Conservation (phyloP, 2,113 vertebrate species). For the Poeciliopsis prolifica region DNA sequence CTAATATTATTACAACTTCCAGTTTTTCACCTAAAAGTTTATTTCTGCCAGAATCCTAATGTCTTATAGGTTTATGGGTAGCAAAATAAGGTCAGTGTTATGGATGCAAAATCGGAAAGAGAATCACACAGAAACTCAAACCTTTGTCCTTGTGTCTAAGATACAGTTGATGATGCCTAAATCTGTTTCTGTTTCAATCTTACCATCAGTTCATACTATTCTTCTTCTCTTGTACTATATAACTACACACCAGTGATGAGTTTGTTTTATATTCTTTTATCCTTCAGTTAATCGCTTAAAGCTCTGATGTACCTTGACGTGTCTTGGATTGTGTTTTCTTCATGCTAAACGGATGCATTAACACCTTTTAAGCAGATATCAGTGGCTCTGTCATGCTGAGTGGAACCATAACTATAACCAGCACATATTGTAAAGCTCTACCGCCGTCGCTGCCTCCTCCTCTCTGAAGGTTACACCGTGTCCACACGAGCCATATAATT, state of each 20-base stretch:
- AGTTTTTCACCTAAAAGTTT: too few relatives aligned
- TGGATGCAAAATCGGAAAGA: too few relatives aligned
- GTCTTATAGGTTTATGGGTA: too few relatives aligned
- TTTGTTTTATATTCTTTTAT: not conserved
- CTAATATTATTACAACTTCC: too few relatives aligned
- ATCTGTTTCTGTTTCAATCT: not conserved
- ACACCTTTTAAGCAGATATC: conserved; percentile 46
- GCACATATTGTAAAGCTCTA: conserved; percentile 52
- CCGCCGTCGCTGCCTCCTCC: conserved; percentile 30
- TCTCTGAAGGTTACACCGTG: conserved; percentile 59
- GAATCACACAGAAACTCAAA: not conserved
- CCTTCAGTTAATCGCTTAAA: not conserved
- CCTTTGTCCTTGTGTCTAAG: not conserved
- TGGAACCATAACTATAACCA: conserved; percentile 41
- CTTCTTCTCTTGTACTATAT: not conserved
- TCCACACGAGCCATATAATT: conserved; percentile 43
- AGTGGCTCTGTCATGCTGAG: conserved; percentile 35
- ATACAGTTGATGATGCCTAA: not conserved
- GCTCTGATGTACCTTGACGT: conserved; percentile 4
- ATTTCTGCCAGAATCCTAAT: too few relatives aligned
- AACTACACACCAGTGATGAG: not conserved
- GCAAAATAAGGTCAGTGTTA: too few relatives aligned
- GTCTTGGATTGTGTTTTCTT: conserved; percentile 49
- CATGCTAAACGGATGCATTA: conserved; percentile 52
- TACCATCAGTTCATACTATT: not conserved